Conservation (phyloP, 2,113 vertebrate species). For the Hirundichthys speculiger region DNA sequence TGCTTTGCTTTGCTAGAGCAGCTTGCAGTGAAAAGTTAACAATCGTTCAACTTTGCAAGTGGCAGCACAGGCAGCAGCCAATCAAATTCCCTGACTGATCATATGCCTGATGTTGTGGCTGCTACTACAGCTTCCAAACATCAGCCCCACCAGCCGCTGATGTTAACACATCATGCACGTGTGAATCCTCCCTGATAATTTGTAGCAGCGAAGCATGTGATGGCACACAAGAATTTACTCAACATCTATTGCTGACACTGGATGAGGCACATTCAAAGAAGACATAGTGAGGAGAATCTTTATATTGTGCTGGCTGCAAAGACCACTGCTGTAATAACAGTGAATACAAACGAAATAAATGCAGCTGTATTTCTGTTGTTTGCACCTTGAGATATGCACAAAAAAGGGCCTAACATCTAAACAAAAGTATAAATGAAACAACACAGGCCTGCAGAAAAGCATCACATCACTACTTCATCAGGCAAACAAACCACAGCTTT, state of each 20-base stretch:
- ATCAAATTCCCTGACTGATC: no score
- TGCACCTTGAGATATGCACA: neutral
- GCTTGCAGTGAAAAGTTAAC: no score
- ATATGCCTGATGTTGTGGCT: no score
- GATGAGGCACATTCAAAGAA: neutral
- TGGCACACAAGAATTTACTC: neutral
- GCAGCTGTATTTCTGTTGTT: conserved; percentile 5
- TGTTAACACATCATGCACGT: no score
- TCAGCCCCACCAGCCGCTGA: no score
- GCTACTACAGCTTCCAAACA: no score
- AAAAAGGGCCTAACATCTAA: neutral
- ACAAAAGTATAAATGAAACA: conserved; percentile 1
- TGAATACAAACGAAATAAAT: neutral
- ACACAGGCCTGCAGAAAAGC: conserved; percentile 36
- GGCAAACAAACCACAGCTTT: conserved; percentile 20
- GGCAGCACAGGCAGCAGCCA: no score
- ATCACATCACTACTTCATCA: conserved; percentile 1
- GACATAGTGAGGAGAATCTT: neutral
- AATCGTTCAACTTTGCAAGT: no score
- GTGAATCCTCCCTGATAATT: no score
- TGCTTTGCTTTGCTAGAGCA: no score
- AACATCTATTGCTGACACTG: neutral
- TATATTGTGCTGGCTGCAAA: neutral
- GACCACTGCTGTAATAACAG: neutral
- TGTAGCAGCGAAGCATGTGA: neutral